Evolutionary conservation across 2,888 invertebrate species (phyloP), one percentile per base, ranked within the genome.

Genomic region (Ochropleura plecta): DNA sequence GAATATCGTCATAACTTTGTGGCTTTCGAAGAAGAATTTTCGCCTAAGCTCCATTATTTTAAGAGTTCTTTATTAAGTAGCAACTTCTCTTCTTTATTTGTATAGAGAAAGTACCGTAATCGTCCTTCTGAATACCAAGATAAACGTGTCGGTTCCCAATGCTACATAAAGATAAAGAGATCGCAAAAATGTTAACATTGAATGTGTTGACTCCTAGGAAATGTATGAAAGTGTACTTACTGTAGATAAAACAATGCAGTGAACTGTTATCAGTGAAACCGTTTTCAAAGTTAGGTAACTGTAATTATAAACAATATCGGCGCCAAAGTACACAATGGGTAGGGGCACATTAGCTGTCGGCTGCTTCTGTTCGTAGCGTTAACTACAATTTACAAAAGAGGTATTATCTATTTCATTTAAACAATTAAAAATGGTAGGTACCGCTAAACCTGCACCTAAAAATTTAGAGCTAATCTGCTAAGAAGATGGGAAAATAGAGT

Each of bases 41-140:
- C 6, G 51, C 9, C 62, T 67, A 71, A 80, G 42, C 53, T 74
- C 48, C 62, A 72, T 78, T 82, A 75, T 77, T 77, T 79, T 67
- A 76, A 76, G 49, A 59, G 46, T 73, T 67, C 20, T 64, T 63
- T 83, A 68, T 53, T 62, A 55, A 76, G 69, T 68, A 69, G 76
- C 76, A 68, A 69, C 62, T 44, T 44, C 14, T 71, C 20, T 73
- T 73, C 20, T 69, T 75, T 77, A 78, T 71, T 88, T 88, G 79
- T 86, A 77, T 70, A 82, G 78, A 80, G 79, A 87, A 89, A 89
- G 89, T 90, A 91, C 91, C 90, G 91, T 90, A 92, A 91, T 82
- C 84, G 81, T 87, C 83, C 79, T 78, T 84, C 88, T 83, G 88
- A 89, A 91, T 89, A 88, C 82, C 86, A 46, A 90, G 91, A 91